A percentile compares a stretch with the other conserved stretches of the same genome.
Conservation (phyloP, 2,888 invertebrate genomes). For the Malacosoma neustria region DNA sequence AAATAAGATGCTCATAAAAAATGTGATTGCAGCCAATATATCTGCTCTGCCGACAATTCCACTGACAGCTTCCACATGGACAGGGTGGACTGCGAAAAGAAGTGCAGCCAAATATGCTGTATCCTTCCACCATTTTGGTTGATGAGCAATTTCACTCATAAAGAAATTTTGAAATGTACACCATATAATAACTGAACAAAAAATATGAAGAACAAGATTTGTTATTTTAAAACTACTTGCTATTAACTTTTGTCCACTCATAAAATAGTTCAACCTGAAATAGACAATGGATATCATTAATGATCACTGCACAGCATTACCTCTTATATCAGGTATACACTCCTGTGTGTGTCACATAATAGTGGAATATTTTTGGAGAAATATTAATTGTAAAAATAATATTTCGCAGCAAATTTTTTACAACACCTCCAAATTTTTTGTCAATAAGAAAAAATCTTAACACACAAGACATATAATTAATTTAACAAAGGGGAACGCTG, state of each 20-base stretch:
- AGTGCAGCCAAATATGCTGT: slow-evolving; percentile 79
- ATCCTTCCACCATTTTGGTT: slow-evolving; percentile 26
- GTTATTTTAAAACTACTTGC: slow-evolving; percentile 82
- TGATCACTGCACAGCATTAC: no score
- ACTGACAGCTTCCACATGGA: slow-evolving; percentile 94
- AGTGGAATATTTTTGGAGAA: no score
- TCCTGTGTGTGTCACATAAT: no score
- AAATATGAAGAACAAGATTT: slow-evolving; percentile 83
- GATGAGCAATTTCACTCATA: slow-evolving; percentile 8
- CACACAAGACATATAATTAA: no score
- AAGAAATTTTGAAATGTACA: slow-evolving; percentile 26
- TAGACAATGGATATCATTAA: no score
- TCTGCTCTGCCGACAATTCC: slow-evolving; percentile 96
- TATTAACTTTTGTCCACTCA: slow-evolving; percentile 73
- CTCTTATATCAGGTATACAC: no score
- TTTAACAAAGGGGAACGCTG: no score
- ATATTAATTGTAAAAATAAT: no score
- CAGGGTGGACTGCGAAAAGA: slow-evolving; percentile 92
- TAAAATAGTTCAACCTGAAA: slow-evolving; percentile 78
- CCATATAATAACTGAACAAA: slow-evolving; percentile 54
- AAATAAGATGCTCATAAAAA: slow-evolving; percentile 79
- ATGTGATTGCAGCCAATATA: slow-evolving; percentile 86
- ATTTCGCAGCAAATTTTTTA: no score
- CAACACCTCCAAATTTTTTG: no score
- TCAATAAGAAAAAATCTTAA: no score